Base-by-base conservation (phyloP, 92 coral and sea anemone species). In the Porites evermanni region DNA sequence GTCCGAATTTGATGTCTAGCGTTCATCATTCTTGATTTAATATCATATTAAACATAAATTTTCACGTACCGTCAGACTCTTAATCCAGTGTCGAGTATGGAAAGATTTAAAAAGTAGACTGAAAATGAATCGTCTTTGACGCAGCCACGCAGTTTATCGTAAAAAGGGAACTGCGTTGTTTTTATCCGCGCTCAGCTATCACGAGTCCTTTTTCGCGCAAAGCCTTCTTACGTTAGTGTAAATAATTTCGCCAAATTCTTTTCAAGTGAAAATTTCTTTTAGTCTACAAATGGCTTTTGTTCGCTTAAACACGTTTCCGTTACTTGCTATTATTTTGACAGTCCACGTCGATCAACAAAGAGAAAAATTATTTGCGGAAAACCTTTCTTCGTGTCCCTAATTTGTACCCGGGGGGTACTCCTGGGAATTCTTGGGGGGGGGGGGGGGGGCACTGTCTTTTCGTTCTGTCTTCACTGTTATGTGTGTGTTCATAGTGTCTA, bases 211-310 rank as follows among this genome's bases (percentile, higher is more conserved):
- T 13, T 18, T 56, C 59, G 12, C 50, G 59, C 52, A 82, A 82
- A 72, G 72, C 70, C 19, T 18, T 18, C 67, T 81, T 59, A 26
- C 67, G 68, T 54, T 70, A 61, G 56, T 70, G 56, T 81, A 81
- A 58, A 81, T 32, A 58, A 70, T 58, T 81, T 59, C 21, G 16
- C n/a, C 67, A 38, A 38, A 16, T 44, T 13, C 65, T 38, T 63
- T 64, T 61, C 64, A 47, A 24, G 64, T 63, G 52, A 5, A 56
- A 65, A 38, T 52, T n/a, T 18, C 2, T 82, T 82, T 82, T 3
- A 38, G 47, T 38, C 86, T 60, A 60, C 77, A 82, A 82, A 82
- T 70, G 71, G n/a, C 58, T 73, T 71, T 83, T 83, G 87, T 83
- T 72, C 66, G 54, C 47, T 61, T 64, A 70, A 63, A 64, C 20